Percentiles rank a stretch among this genome's conserved stretches.
phyloP scores from a whole-genome alignment of 35 echinoderm and acorn worm species.

The Heliocidaris erythrogramma region DNA sequence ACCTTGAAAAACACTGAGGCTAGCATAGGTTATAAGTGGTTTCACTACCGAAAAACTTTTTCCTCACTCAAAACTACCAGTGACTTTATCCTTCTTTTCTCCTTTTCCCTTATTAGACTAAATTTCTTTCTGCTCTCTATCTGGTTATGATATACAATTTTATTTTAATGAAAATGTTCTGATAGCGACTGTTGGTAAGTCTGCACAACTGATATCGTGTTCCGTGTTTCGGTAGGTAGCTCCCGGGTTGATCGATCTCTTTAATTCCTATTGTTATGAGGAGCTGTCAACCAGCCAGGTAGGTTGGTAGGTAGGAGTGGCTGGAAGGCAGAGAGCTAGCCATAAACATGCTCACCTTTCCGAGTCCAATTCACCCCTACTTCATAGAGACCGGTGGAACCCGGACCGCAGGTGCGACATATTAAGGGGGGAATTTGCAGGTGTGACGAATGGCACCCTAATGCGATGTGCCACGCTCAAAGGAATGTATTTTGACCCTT shows the following conservation, averaged over 20 bases:
- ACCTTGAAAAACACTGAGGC: no score
- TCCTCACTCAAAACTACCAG: no score
- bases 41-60: no score
- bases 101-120: no score
- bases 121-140: no score
- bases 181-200: background rate
- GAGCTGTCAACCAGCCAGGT: background rate
- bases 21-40: no score
- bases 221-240: background rate
- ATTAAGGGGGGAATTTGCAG: background rate
- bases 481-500: slow-evolving; percentile 17
- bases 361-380: background rate
- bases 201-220: background rate
- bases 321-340: background rate
- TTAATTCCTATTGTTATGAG: slow-evolving; percentile 4
- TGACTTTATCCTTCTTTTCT: no score
- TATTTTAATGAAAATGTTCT: background rate
- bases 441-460: slow-evolving; percentile 15
- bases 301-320: background rate
- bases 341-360: background rate
- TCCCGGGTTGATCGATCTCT: background rate
- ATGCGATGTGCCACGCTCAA: background rate
- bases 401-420: background rate
- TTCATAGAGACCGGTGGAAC: background rate
- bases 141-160: background rate